Evolutionary conservation across 1,140 invertebrate species (phyloP), one percentile per base, ranked within the genome.

Genomic region (Bicyclus anynana): DNA sequence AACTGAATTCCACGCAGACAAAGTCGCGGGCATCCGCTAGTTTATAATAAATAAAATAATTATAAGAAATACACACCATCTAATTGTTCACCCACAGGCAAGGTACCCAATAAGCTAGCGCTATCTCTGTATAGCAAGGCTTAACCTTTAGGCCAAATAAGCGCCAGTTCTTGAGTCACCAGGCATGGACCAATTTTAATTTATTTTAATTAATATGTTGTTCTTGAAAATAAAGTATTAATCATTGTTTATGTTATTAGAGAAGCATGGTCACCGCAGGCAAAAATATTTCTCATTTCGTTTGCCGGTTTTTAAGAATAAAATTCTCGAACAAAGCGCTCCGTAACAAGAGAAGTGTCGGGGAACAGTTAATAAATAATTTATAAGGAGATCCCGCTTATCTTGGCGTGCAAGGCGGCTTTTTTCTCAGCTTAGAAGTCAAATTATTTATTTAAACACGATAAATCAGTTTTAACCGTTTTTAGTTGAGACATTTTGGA

Each of bases 311-410:
- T 57, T 49, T 49, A 38, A 23, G 55, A 58, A 53, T 59, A 62
- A 62, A 65, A 65, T 65, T 59, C 58, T 55, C 40, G 59, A 65
- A 70, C 65, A 72, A 65, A 66, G 60, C 64, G 54, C 18, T 50
- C 12, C 50, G 53, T 55, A 49, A 60, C 58, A 62, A 61, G 59
- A 60, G 48, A 62, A 69, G 54, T 65, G 62, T 62, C 52, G 57
- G 62, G 57, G 53, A 62, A 60, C 64, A 65, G 63, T 63, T 66
- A 63, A 66, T 72, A 72, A 72, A 72, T 72, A 61, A 72, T 72
- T 72, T 68, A 72, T 72, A 58, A 72, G 60, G 52, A 65, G 57
- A 50, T 55, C 47, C 51, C 56, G 47, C 62, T 68, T 68, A 72
- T 72, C 69, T 72, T 47, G 55, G 44, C 52, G 57, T 60, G 63